Conservation (phyloP, 2,113 vertebrate species). For the Labeo rohita region DNA sequence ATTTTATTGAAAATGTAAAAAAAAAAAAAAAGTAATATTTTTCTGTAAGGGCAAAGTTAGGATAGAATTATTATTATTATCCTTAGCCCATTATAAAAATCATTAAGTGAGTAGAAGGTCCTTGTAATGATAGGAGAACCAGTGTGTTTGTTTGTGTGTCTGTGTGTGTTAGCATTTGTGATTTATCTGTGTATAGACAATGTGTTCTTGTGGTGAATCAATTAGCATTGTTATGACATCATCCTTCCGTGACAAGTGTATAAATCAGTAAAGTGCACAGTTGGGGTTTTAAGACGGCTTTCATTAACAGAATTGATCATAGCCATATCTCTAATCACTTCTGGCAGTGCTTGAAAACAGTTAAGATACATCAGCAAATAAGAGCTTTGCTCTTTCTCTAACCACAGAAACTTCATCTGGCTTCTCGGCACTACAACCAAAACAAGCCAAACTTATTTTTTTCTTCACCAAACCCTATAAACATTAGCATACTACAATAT, state of each 20-base stretch:
- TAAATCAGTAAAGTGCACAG: conserved; percentile 3
- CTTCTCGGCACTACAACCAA: neutral
- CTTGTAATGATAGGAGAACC: neutral
- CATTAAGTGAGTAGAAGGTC: neutral
- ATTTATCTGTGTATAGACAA: neutral
- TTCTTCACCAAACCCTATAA: neutral
- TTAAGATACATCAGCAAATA: neutral
- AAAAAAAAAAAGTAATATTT: too few relatives aligned
- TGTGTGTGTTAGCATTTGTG: neutral
- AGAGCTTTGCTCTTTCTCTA: neutral
- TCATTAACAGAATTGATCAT: conserved; percentile 7
- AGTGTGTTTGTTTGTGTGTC: neutral
- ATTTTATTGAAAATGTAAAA: too few relatives aligned
- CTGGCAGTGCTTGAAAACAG: neutral
- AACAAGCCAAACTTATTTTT: neutral
- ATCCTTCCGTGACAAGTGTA: neutral
- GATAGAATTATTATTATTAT: too few relatives aligned
- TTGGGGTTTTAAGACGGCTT: neutral
- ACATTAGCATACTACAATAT: neutral
- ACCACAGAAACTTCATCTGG: neutral
- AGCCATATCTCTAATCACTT: neutral
- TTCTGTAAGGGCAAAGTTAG: too few relatives aligned
- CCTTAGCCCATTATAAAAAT: neutral
- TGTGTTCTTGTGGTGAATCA: too few relatives aligned
- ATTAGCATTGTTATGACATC: neutral